A percentile compares a stretch with the other conserved stretches of the same genome.
These are phyloP conservation scores for Gastrophysa polygoni DNA, from an alignment of 2,888 invertebrate genomes.

Conservation along the genomic window DNA sequence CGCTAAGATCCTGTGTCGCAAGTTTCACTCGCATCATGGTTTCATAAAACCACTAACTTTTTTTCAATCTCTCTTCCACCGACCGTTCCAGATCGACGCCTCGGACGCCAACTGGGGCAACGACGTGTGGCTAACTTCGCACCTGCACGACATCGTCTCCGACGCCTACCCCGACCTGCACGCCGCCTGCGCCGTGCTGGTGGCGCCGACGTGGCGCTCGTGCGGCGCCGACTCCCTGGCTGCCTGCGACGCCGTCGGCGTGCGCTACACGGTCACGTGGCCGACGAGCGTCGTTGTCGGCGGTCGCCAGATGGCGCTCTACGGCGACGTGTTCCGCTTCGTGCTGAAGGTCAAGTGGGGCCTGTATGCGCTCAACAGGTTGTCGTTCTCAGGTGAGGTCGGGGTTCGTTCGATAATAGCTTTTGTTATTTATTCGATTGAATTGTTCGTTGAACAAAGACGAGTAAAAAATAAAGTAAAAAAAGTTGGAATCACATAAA, in stretches of 20 bases:
- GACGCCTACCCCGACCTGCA: constrained; percentile 53
- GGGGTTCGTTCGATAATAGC: constrained; percentile 2
- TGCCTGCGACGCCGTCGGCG: constrained; percentile 44
- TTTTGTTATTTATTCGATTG: too few relatives aligned
- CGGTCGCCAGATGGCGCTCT: constrained; percentile 47
- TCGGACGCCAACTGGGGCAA: constrained; percentile 47
- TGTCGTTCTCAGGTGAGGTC: constrained; percentile 49
- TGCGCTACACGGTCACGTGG: constrained; percentile 51
- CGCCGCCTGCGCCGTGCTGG: constrained; percentile 47
- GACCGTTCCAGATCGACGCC: constrained; percentile 6
- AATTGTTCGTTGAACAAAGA: too few relatives aligned
- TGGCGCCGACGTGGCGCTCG: constrained; percentile 44
- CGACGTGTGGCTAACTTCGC: constrained; percentile 51
- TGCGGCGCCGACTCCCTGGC: constrained; percentile 45
- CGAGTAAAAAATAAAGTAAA: too few relatives aligned
- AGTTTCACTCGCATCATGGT: too few relatives aligned
- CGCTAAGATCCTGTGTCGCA: too few relatives aligned
- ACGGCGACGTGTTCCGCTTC: constrained; percentile 52
- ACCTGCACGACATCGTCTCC: constrained; percentile 54
- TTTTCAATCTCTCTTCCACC: too few relatives aligned
- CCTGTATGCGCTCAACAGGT: constrained; percentile 51
- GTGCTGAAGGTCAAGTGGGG: constrained; percentile 56
- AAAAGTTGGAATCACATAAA: too few relatives aligned
- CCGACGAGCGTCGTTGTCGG: constrained; percentile 54
- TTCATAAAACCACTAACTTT: too few relatives aligned